Evolutionary conservation across 2,113 vertebrate species (phyloP).

Genomic region (Dicerorhinus sumatrensis): DNA sequence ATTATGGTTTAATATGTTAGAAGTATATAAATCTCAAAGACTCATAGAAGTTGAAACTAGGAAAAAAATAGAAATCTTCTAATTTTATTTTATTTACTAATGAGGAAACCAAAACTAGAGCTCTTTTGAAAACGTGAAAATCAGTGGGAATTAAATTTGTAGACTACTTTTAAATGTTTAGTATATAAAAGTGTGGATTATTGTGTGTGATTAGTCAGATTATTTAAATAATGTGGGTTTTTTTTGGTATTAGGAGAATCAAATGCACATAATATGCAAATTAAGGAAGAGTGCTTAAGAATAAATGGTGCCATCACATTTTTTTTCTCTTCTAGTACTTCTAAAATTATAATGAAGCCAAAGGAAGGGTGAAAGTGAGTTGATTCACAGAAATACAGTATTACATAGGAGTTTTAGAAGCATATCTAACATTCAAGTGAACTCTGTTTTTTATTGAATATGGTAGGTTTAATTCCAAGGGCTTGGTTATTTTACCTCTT

Average conservation of each 20-base stretch:
- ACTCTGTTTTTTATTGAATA: background rate
- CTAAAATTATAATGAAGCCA: background rate
- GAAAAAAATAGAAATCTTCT: background rate
- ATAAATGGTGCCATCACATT: background rate
- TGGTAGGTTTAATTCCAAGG: background rate
- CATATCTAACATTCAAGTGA: background rate
- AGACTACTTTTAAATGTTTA: background rate
- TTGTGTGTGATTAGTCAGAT: background rate
- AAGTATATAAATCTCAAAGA: background rate
- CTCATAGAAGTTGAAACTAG: background rate
- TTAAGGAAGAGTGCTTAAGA: background rate
- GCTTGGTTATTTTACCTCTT: background rate
- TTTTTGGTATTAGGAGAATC: background rate
- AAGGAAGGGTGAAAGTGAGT: background rate
- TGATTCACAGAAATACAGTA: background rate
- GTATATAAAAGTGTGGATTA: background rate
- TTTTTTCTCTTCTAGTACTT: background rate
- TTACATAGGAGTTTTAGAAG: background rate
- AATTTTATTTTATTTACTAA: background rate
- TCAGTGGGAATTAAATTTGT: background rate
- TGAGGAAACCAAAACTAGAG: background rate
- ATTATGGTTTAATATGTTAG: background rate
- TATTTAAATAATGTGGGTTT: background rate
- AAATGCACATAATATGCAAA: background rate
- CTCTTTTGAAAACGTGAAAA: background rate